Evolutionary conservation across 2,113 vertebrate genomes (phyloP).

Genomic region (Pachypanchax playfairii): DNA sequence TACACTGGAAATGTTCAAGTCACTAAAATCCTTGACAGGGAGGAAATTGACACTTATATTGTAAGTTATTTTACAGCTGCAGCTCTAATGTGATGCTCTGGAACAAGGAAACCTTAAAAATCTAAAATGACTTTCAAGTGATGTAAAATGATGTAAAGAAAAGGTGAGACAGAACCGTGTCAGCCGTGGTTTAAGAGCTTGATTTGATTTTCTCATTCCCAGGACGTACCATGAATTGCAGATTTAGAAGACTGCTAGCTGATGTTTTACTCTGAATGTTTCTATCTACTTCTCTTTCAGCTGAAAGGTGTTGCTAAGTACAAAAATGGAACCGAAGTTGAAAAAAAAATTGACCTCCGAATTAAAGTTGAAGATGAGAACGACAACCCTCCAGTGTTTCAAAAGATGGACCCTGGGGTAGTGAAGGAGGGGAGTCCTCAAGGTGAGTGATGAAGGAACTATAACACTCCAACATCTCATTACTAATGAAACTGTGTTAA

Average conservation of each 20-base stretch:
- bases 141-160: too few relatives aligned
- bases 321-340: background rate
- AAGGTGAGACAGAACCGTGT: too few relatives aligned
- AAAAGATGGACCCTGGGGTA: fast-evolving
- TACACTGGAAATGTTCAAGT: conserved; percentile 84
- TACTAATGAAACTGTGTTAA: background rate
- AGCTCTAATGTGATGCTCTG: background rate
- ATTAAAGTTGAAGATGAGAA: conserved; percentile 76
- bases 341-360: conserved; percentile 61
- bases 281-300: conserved; percentile 47
- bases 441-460: conserved; percentile 45
- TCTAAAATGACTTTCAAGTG: too few relatives aligned
- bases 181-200: too few relatives aligned
- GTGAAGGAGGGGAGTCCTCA: conserved; percentile 50
- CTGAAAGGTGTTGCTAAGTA: conserved; percentile 61
- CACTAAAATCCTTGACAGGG: conserved; percentile 86
- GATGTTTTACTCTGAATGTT: too few relatives aligned
- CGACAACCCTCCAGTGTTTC: conserved; percentile 71
- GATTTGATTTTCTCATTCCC: too few relatives aligned
- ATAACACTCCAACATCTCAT: background rate
- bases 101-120: background rate
- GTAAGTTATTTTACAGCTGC: conserved; percentile 58
- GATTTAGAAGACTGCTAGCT: too few relatives aligned
- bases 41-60: conserved; percentile 63
- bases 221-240: too few relatives aligned